Conservation (phyloP, 2,113 vertebrate genomes). For the Hippocampus abdominalis region DNA sequence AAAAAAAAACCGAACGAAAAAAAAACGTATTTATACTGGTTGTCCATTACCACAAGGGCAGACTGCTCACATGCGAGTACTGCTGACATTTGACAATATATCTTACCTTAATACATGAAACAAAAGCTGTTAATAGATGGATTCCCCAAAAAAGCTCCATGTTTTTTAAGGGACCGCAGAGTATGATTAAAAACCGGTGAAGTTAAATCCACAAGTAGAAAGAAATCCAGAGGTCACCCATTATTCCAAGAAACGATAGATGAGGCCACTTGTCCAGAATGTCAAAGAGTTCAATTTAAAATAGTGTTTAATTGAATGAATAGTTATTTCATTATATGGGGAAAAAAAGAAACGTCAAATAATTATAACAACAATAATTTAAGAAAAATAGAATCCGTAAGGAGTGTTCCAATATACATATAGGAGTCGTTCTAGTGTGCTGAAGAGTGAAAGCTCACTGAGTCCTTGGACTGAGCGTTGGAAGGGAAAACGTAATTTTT, state of each 20-base stretch:
- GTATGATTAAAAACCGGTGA: background rate
- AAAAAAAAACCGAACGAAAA: background rate
- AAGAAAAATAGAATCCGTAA: slow-evolving; percentile 31
- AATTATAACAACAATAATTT: slow-evolving; percentile 7
- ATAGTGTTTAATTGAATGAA: slow-evolving; percentile 14
- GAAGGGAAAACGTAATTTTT: slow-evolving; percentile 78
- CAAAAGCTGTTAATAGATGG: slow-evolving; percentile 62
- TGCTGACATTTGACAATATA: background rate
- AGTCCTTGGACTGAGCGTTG: slow-evolving; percentile 69
- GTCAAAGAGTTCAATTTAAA: slow-evolving; percentile 11
- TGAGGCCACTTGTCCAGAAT: slow-evolving; percentile 38
- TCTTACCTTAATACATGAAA: slow-evolving; percentile 82
- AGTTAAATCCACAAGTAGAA: slow-evolving; percentile 41
- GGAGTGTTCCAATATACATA: slow-evolving; percentile 1
- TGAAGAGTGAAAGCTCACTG: slow-evolving; percentile 26
- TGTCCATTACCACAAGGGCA: background rate
- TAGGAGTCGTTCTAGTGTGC: background rate
- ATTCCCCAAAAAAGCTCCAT: slow-evolving; percentile 66
- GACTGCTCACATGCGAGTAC: background rate
- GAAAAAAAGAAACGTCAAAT: slow-evolving; percentile 22
- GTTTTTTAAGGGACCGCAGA: slow-evolving; percentile 14
- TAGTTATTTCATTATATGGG: slow-evolving; percentile 12
- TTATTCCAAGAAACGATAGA: slow-evolving; percentile 45
- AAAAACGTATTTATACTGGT: slow-evolving; percentile 11
- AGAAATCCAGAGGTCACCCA: slow-evolving; percentile 45